phyloP scores from a whole-genome alignment of 2,113 vertebrate genomes.

The Poeciliopsis turrubarensis region DNA sequence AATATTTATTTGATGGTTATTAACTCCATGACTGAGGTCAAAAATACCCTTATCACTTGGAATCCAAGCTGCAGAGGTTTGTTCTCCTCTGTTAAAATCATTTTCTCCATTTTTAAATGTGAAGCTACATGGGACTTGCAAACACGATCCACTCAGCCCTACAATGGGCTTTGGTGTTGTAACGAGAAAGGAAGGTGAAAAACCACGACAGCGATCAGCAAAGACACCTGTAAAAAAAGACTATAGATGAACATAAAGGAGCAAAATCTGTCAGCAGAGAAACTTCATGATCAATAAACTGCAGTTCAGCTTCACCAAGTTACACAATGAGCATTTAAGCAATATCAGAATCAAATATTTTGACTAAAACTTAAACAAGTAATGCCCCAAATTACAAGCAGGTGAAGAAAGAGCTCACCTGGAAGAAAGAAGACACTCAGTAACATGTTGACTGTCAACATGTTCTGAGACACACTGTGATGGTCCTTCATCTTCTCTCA shows the following conservation, averaged over 20 bases:
- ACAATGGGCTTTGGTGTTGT: not conserved
- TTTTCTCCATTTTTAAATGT: accelerated
- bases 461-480: not conserved
- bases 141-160: not conserved
- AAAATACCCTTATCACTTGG: accelerated
- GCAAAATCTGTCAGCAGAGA: not conserved
- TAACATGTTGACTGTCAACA: not conserved
- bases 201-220: accelerated
- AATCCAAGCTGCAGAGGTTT: not conserved
- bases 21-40: not conserved
- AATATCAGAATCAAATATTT: not conserved
- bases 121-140: not conserved
- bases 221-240: not conserved
- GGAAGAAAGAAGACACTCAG: not conserved
- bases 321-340: not conserved
- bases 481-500: not conserved
- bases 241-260: not conserved
- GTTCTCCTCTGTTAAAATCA: not conserved
- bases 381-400: not conserved
- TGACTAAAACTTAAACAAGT: not conserved
- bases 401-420: not conserved
- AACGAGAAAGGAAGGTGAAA: accelerated
- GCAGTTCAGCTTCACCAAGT: not conserved
- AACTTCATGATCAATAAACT: not conserved
- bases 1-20: not conserved